Percentiles rank a stretch among this genome's conserved stretches.
phyloP scores from a whole-genome alignment of 2,113 vertebrate species.

The Narcine bancroftii region DNA sequence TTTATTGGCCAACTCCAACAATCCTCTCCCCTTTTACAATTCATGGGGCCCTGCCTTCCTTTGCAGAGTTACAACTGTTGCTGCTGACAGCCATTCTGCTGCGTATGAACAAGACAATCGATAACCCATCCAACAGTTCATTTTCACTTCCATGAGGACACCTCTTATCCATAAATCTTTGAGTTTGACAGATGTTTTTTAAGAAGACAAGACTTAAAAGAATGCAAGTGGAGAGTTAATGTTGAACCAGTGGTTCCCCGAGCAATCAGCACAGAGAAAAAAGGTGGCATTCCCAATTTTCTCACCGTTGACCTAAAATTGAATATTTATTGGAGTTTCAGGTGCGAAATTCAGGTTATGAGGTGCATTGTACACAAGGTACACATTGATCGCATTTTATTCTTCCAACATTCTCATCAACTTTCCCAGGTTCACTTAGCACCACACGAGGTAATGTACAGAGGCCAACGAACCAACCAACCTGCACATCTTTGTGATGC shows the following conservation, averaged over 20 bases:
- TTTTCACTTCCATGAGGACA: neutral
- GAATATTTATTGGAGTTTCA: neutral
- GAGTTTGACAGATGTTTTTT: neutral
- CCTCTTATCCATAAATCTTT: neutral
- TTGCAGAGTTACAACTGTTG: neutral
- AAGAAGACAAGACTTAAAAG: neutral
- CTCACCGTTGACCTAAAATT: neutral
- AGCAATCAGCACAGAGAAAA: neutral
- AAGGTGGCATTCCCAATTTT: neutral
- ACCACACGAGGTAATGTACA: too few species aligned
- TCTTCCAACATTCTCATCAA: too few species aligned
- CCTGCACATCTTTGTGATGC: too few species aligned
- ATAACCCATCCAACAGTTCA: neutral
- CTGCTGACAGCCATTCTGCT: neutral
- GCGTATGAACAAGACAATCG: neutral
- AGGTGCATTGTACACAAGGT: neutral
- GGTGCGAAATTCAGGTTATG: neutral
- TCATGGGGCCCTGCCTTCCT: too few species aligned
- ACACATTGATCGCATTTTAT: too few species aligned
- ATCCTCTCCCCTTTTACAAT: neutral
- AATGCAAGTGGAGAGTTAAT: neutral
- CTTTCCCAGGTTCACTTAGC: too few species aligned
- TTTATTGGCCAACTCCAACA: neutral
- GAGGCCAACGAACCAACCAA: too few species aligned
- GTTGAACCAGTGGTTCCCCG: neutral